Base-by-base conservation (phyloP, 2,888 invertebrate species). In the Drosophila putrida region DNA sequence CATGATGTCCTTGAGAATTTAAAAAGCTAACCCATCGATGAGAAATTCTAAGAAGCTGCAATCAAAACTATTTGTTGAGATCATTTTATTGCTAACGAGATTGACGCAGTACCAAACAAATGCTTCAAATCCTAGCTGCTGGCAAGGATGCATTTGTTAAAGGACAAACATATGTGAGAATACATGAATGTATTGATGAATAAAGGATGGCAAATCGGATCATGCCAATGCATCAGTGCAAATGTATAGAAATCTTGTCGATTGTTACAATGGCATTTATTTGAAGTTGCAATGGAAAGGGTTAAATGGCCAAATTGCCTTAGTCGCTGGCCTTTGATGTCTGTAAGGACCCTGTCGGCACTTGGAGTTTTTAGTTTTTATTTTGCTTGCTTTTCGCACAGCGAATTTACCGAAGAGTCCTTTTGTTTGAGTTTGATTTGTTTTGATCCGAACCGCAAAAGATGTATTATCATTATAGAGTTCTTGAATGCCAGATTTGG, bases 371-470 rank as follows among this genome's bases (percentile, higher is more conserved):
- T 33, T 33, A 47, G 20, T 51, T 27, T 43, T 33, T 33, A 47
- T 59, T 66, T 63, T 39, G 59, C 41, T 50, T 50, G 46, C 55
- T 57, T 55, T 71, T 61, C 38, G 38, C 43, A 39, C 10, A 20
- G 62, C 55, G 27, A 58, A 63, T 67, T 67, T 53, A 38, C 36
- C 27, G 28, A 44, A 66, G n/a, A 43, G n/a, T 25, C 28, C 44
- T 55, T 74, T 74, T 84, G 71, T 75, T 81, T 66, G 51, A 59
- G 46, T 70, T 66, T 54, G 35, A 69, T 66, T 75, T 75, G 62
- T 85, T 88, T 82, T 69, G 70, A 82, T 85, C 59, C 44, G 64
- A 80, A 79, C 89, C 85, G 77, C 85, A 85, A 77, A 77, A 60
- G 61, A 69, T 28, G n/a, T n/a, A n/a, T n/a, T n/a, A n/a, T n/a